Evolutionary conservation across 2,888 invertebrate species (phyloP), one percentile per base, ranked within the genome.

Genomic region (Ophioninae sp.): DNA sequence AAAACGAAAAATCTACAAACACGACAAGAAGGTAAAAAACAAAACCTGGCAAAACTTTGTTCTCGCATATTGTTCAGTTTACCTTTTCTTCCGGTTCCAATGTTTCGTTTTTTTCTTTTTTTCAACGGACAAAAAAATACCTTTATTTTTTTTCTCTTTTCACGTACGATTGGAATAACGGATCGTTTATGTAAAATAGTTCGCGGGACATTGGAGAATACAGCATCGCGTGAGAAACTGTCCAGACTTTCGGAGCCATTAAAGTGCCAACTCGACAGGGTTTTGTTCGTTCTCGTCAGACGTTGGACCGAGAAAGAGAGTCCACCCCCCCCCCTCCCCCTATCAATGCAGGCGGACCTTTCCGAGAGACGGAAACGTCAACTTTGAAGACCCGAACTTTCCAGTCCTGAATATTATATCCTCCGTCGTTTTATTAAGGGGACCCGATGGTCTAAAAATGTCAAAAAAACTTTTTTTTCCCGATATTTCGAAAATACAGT

Each of bases 191-290:
- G 37, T 44, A 61, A 81, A 70, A 81, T 50, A 76, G 50, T 76
- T 70, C 41, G 64, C 70, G 59, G 65, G 65, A 56, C 75, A 62
- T 30, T 23, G 69, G 13, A 10, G 50, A 13, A 50, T 50, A 50
- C 13, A 64, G 50, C 65, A 81, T 75, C 69, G 81, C 81, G 81
- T 81, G 75, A 81, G 81, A 81, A 81, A 81, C 70, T 17, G 59
- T 64, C 69, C 62, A 62, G 76, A 44, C 69, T 68, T 75, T 65
- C 70, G 64, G 65, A 39, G 65, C 81, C 81, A 81, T 81, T 76
- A 65, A 41, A 75, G 70, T 70, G 70, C 70, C 30, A 81, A 56
- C 75, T 81, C 65, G 70, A 70, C 68, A 21, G 68, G 56, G 81
- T 80, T 81, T 79, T 73, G 65, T 80, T 74, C 30, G 17, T 67